These are phyloP conservation scores for Campylorhamphus procurvoides DNA, from an alignment of 2,113 vertebrate genomes.

Conservation along the genomic window DNA sequence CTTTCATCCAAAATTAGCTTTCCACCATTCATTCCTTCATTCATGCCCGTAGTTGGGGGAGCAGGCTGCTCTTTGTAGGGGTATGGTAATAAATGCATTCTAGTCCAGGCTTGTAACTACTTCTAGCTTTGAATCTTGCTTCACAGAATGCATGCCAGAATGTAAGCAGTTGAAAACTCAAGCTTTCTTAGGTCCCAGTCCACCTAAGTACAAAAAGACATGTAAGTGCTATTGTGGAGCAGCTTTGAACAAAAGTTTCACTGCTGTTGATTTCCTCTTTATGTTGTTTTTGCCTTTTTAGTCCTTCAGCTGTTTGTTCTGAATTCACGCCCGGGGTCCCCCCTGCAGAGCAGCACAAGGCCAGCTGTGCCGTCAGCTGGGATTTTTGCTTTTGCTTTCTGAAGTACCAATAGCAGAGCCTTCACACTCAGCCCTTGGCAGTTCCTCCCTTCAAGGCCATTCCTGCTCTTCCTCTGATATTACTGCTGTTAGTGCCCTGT, in stretches of 20 bases:
- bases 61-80: background rate
- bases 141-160: background rate
- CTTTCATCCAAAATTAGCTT: background rate
- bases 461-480: background rate
- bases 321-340: background rate
- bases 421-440: background rate
- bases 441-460: background rate
- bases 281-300: background rate
- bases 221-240: background rate
- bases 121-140: background rate
- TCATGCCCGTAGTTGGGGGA: background rate
- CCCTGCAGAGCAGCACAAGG: background rate
- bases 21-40: background rate
- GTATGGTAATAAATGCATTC: background rate
- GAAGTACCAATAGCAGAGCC: background rate
- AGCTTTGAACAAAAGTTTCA: background rate
- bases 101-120: background rate
- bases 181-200: background rate
- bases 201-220: background rate
- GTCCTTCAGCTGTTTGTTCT: background rate
- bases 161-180: background rate
- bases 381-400: background rate
- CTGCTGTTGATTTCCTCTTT: background rate
- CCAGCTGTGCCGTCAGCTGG: background rate
- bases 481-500: background rate